These are phyloP conservation scores for Phocoena sinus DNA, from an alignment of 2,113 vertebrate species.

Conservation along the genomic window DNA sequence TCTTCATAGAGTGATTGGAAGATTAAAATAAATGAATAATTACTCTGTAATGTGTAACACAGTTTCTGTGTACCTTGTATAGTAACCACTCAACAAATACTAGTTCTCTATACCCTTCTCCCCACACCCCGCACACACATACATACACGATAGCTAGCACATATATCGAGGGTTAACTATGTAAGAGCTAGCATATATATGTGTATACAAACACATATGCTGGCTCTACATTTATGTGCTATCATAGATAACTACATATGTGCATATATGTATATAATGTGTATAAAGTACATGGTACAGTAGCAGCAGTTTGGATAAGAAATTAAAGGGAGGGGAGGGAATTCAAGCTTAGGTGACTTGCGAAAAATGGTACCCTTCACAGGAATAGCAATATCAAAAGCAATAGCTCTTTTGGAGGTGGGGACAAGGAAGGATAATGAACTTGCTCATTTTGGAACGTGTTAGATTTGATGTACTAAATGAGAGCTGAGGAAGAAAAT, in stretches of 20 bases:
- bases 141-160: background rate
- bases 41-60: background rate
- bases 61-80: background rate
- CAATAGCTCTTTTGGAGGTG: background rate
- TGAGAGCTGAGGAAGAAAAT: background rate
- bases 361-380: background rate
- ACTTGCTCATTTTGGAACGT: background rate
- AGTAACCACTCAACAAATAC: background rate
- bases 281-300: background rate
- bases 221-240: background rate
- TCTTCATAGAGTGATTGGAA: background rate
- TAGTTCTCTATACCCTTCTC: background rate
- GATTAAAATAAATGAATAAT: background rate
- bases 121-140: background rate
- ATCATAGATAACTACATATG: background rate
- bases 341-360: background rate
- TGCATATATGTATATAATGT: background rate
- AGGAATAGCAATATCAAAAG: background rate
- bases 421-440: background rate
- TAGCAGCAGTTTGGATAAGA: background rate
- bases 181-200: background rate
- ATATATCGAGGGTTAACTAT: background rate
- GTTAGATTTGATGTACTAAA: background rate
- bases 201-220: background rate
- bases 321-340: background rate